These are phyloP conservation scores for Leptatherina wallacei DNA, from an alignment of 2,797 vertebrate genomes.

Conservation along the genomic window DNA sequence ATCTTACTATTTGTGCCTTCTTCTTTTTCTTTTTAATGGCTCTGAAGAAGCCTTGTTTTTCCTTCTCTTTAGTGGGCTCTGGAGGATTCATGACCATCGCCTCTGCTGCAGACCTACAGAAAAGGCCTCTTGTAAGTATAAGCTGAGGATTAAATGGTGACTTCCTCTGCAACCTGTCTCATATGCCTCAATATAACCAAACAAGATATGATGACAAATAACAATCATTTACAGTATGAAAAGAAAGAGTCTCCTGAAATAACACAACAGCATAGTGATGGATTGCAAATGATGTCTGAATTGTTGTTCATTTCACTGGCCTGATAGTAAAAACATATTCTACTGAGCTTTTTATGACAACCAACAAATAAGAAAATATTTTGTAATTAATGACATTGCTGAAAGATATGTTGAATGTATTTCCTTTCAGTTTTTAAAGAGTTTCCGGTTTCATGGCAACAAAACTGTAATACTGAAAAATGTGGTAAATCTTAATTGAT, in stretches of 20 bases:
- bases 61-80: constrained; percentile 95
- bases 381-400: neutral
- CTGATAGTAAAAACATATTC: no score
- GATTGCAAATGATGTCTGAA: no score
- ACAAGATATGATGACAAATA: constrained; percentile 1
- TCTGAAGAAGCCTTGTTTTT: constrained; percentile 98
- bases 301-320: no score
- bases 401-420: neutral
- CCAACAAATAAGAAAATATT: neutral
- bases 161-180: neutral
- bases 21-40: constrained; percentile 99
- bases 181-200: neutral
- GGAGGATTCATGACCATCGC: constrained; percentile 92
- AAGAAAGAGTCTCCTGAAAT: neutral
- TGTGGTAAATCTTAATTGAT: constrained; percentile 7
- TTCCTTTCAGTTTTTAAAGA: neutral
- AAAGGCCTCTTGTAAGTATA: constrained; percentile 27
- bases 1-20: constrained; percentile 96
- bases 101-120: constrained; percentile 90
- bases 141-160: constrained; percentile 10
- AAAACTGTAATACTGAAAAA: neutral
- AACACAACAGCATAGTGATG: no score
- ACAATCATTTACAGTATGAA: neutral
- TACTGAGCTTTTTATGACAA: neutral
- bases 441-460: neutral